Conservation (phyloP, 2,113 vertebrate species). For the Cottus gobio region DNA sequence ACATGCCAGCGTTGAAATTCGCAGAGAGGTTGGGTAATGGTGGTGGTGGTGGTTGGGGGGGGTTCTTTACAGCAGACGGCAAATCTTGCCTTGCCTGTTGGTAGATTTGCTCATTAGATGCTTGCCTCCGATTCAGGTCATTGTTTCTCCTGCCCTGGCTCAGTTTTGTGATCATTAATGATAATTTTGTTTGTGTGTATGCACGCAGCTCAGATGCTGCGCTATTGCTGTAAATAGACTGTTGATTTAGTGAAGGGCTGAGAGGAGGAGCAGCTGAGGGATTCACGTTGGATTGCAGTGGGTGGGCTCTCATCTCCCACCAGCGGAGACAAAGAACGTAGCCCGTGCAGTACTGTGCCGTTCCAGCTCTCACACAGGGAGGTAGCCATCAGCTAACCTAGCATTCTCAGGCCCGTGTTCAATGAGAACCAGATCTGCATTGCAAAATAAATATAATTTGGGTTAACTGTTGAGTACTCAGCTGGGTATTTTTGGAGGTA, state of each 20-base stretch:
- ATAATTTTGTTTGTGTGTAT: conserved; percentile 38
- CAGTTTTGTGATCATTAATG: conserved; percentile 61
- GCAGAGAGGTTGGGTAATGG: too few relatives aligned
- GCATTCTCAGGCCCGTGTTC: conserved; percentile 10
- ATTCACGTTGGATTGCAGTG: conserved; percentile 73
- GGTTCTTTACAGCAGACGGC: conserved; percentile 5
- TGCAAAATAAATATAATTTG: conserved; percentile 12
- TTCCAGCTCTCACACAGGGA: conserved; percentile 48
- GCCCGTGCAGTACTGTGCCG: conserved; percentile 51
- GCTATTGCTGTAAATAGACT: conserved; percentile 70
- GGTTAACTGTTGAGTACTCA: not conserved
- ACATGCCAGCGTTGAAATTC: conserved; percentile 20
- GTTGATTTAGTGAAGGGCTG: conserved; percentile 69
- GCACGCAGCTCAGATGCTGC: conserved; percentile 9
- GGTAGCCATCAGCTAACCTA: conserved; percentile 39
- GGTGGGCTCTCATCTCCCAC: conserved; percentile 77
- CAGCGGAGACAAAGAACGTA: conserved; percentile 76
- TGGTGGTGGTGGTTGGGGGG: not conserved
- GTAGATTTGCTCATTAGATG: conserved; percentile 56
- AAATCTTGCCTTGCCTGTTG: conserved; percentile 14
- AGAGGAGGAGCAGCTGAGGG: conserved; percentile 73
- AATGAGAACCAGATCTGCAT: conserved; percentile 40
- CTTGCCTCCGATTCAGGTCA: conserved; percentile 46
- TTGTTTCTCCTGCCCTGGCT: conserved; percentile 54
- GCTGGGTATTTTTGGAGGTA: not conserved